Base-by-base conservation (phyloP, 2,113 vertebrate species). In the Zootoca vivipara region DNA sequence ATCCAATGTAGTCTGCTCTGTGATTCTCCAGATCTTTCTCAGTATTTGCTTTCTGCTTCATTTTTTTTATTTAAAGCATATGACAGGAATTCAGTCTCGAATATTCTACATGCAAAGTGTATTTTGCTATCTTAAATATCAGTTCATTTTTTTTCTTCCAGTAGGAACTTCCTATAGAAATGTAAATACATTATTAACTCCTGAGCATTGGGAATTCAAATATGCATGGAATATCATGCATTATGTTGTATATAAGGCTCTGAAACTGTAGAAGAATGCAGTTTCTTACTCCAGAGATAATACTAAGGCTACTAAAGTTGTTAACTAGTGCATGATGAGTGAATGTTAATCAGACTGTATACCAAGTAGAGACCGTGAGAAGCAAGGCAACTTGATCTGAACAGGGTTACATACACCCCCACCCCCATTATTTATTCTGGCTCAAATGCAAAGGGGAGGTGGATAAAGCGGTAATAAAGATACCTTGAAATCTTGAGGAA, bases 331-430 rank as follows among this genome's bases (percentile, higher is more conserved):
- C 56, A 72, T 88, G 40, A 30, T 26, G n/a, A 77, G 58, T 35
- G 46, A 85, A 65, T n/a, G 35, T 4, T 38, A 87, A 42, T n/a
- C 65, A 30, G 65, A 81, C 35, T 18, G 38, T 28, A 40, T 38
- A 28, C 3, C 64, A 62, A 15, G 5, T 0, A 28, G 46, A 20
- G 33, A 67, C 13, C 4, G 38, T 1, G 28, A 77, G 83, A 42
- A 77, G 58, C 30, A 82, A 70, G 56, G 89, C 22, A 62, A 28
- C 58, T 22, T 1, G 1, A 5, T 46, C 18, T 52, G 8, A 46
- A 82, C 0, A 84, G 38, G 18, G 28, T 78, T 35, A 40, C 3
- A 2, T 1, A 0, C 4, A 7, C 7, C 2, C 35, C 12, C n/a
- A 62, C 35, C 38, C 0, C 64, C 79, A 30, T 40, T 6, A 80